Evolutionary conservation across 2,888 invertebrate species (phyloP), one percentile per base, ranked within the genome.

Genomic region (Mayetiola destructor): DNA sequence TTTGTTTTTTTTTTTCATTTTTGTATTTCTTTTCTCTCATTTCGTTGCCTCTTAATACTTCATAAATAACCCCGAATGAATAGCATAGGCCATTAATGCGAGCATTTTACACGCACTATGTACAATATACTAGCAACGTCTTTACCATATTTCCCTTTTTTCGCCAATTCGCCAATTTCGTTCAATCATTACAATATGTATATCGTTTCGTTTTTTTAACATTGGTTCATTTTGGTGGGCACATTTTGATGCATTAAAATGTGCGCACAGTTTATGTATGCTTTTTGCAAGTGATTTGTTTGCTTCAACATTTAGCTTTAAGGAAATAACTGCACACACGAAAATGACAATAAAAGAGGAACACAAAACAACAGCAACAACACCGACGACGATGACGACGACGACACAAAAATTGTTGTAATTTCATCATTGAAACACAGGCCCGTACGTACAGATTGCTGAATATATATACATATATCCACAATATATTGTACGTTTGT

Each of bases 41-140:
- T n/a, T n/a, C n/a, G n/a, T n/a, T n/a, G n/a, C n/a, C n/a, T n/a
- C n/a, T n/a, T 16, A 16, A 40, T 12, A 48, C 48, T 16, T 12
- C n/a, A 12, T 27, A 48, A n/a, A 48, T 48, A 27, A 48, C 27
- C 23, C 27, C n/a, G 48, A 48, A 48, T 48, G 27, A 48, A 48
- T 48, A 48, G 48, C 48, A 48, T 48, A 48, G 48, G 48, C 48
- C 48, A 48, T 48, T 48, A n/a, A 27, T 48, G 48, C 48, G 48
- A 27, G 48, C n/a, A n/a, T 48, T 48, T 14, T 48, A 48, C n/a
- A n/a, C n/a, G n/a, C n/a, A n/a, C n/a, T n/a, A n/a, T n/a, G n/a
- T n/a, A n/a, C n/a, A n/a, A n/a, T n/a, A n/a, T n/a, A n/a, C n/a
- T n/a, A n/a, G n/a, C 27, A 48, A 48, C 48, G 27, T 48, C n/a